A percentile compares a stretch with the other conserved stretches of the same genome.
Evolutionary conservation across 1,140 invertebrate species (phyloP).

Genomic region (Drosophila takahashii): DNA sequence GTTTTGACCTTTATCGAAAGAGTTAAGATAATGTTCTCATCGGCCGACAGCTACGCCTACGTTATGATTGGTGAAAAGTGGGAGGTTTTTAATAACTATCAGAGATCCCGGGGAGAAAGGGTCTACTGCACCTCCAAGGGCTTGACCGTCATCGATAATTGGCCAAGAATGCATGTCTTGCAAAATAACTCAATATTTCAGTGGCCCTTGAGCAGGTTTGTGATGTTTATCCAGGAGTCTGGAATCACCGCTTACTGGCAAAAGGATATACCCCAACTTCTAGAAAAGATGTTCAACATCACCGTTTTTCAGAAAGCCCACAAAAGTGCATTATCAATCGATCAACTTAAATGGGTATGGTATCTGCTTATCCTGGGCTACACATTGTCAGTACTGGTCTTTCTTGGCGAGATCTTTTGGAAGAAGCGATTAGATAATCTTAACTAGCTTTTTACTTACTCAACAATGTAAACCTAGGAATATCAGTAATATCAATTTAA

Average conservation of each 20-base stretch:
- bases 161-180: background rate
- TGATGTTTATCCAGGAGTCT: background rate
- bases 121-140: background rate
- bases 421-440: no score
- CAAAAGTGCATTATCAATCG: no score
- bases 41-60: background rate
- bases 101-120: background rate
- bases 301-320: no score
- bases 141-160: background rate
- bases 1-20: background rate
- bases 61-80: background rate
- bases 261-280: background rate
- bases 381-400: background rate
- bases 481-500: no score
- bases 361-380: background rate
- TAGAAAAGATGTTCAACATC: no score
- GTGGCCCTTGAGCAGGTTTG: background rate
- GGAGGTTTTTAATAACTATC: background rate
- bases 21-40: background rate
- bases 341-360: background rate
- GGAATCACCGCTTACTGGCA: background rate
- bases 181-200: background rate
- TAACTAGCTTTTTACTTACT: no score
- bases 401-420: background rate
- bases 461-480: no score